Base-by-base conservation (phyloP, 2,888 invertebrate genomes). In the Stenchaetothrips biformis region DNA sequence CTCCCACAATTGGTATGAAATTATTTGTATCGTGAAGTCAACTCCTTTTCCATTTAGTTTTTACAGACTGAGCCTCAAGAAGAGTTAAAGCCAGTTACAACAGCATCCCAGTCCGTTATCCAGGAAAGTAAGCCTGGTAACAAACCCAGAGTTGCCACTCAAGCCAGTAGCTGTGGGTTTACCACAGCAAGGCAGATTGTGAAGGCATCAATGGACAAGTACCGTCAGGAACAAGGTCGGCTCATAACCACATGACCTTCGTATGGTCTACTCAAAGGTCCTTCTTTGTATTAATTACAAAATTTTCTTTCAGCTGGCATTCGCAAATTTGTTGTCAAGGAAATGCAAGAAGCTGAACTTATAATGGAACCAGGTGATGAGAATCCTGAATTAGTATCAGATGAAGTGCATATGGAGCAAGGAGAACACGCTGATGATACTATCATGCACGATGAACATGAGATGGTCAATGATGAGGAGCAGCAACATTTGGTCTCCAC, bases 241-340 rank as follows among this genome's bases (percentile, higher is more conserved):
- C 25, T 11, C 25, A 3, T 53, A 1, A 59, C 6, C 11, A 53
- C 11, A 53, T 13, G 6, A 59, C 16, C 59, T 13, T 13, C 2
- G 13, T 18, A 59, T 59, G 16, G 13, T 53, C 0, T 18, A 18
- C 16, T 53, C 53, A 53, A 18, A 8, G 18, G 53, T 53, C 53
- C 13, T 1, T 37, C 53, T 13, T 53, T 53, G 13, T 53, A 8
- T 11, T 6, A 18, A 13, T 53, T 4, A 13, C 13, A 1, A 53
- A 53, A 21, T 74, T 25, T 25, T 21, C 11, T 25, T 74, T 74
- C 21, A 74, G 67, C 67, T 74, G 67, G 67, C 11, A 25, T 74
- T 7, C n/a, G 67, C 21, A 74, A 74, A 74, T 83, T 83, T 77
- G 48, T 83, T 78, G 82, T 82, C 7, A 82, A 83, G 79, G 83